Evolutionary conservation across 2,113 vertebrate genomes (phyloP).

Genomic region (Gallinago paraguaiae): DNA sequence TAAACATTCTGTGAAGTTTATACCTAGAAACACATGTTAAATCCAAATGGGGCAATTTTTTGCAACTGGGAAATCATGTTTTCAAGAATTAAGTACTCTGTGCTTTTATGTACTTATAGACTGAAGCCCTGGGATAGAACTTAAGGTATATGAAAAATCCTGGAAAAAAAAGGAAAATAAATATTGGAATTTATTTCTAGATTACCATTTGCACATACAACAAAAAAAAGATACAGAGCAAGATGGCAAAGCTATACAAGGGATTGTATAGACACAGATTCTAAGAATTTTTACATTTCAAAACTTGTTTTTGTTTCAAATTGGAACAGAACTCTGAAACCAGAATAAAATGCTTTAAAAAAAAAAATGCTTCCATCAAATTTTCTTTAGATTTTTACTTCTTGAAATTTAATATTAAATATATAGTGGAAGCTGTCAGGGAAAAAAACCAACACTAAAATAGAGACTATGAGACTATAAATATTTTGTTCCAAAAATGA

Average conservation of each 20-base stretch:
- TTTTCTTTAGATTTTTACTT: neutral
- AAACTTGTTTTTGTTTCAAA: neutral
- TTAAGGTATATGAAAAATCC: neutral
- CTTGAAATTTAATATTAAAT: neutral
- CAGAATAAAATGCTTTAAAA: neutral
- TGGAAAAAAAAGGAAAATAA: neutral
- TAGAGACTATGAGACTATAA: neutral
- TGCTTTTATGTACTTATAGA: neutral
- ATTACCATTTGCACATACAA: neutral
- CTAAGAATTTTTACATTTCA: neutral
- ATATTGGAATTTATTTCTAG: neutral
- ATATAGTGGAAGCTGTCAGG: neutral
- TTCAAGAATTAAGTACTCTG: neutral
- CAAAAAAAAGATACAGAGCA: neutral
- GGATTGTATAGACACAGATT: neutral
- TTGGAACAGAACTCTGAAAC: neutral
- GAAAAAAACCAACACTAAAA: neutral
- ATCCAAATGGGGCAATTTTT: neutral
- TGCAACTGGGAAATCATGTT: conserved; percentile 27
- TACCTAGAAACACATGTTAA: neutral
- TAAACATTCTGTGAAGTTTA: neutral
- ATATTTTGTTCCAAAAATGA: neutral
- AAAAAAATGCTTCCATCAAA: neutral
- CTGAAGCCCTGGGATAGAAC: neutral
- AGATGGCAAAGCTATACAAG: neutral